Conservation (phyloP, 2,113 vertebrate genomes). For the Dasyurus viverrinus region DNA sequence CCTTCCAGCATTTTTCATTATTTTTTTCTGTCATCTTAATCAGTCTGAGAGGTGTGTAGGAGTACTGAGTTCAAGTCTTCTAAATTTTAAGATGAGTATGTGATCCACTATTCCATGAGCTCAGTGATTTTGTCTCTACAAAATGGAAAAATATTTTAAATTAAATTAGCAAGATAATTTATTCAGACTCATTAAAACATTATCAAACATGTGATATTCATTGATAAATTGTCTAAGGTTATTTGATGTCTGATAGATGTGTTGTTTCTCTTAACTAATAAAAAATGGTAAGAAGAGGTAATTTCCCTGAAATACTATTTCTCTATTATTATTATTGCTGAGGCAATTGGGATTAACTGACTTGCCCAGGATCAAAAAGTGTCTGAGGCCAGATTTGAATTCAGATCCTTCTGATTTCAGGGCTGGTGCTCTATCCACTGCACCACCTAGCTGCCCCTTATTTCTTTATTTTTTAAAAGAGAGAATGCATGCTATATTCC, state of each 20-base stretch:
- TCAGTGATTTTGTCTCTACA: not conserved
- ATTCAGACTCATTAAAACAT: not conserved
- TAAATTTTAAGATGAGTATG: not conserved
- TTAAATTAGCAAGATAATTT: not conserved
- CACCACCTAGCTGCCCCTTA: no score
- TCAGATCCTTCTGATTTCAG: no score
- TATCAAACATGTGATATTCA: not conserved
- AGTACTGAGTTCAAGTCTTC: not conserved
- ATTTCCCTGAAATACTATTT: not conserved
- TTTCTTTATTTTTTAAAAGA: not conserved
- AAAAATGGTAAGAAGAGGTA: not conserved
- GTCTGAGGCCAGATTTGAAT: no score
- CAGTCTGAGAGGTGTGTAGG: no score
- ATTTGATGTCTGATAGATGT: not conserved
- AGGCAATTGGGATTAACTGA: no score
- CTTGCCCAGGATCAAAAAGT: no score
- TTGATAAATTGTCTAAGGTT: not conserved
- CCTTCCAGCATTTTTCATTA: no score
- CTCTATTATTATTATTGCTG: no score
- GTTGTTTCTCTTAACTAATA: not conserved
- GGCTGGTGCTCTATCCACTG: no score
- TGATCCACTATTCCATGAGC: not conserved
- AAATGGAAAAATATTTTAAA: not conserved
- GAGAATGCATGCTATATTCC: not conserved
- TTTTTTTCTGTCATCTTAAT: no score